phyloP scores from a whole-genome alignment of 2,113 vertebrate genomes.

The Bos javanicus region DNA sequence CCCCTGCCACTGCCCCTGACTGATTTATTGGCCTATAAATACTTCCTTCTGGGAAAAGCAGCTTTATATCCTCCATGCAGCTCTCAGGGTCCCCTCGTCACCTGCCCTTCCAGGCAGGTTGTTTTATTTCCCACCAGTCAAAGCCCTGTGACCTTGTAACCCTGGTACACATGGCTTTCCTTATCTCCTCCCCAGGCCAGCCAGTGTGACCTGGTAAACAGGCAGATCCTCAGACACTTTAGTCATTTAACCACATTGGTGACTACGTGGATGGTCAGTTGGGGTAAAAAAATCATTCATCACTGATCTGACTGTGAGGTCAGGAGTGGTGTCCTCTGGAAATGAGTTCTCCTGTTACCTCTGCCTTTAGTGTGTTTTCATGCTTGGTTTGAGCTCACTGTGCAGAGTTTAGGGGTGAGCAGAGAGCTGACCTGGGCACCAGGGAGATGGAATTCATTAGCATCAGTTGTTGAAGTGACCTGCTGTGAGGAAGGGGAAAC shows the following conservation, averaged over 20 bases:
- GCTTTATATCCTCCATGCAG: not conserved
- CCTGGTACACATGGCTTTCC: not conserved
- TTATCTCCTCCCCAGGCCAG: not conserved
- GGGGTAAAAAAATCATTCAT: not conserved
- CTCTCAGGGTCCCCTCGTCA: not conserved
- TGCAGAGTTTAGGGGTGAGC: not conserved
- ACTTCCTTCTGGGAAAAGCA: not conserved
- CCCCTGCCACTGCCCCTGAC: not conserved
- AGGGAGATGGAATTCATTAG: no score
- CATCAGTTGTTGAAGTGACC: not conserved
- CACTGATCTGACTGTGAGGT: not conserved
- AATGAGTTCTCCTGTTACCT: accelerated
- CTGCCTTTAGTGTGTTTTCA: not conserved
- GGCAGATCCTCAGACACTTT: not conserved
- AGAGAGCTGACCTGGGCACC: not conserved
- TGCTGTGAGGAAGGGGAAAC: not conserved
- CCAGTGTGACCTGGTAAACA: not conserved
- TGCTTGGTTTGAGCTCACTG: not conserved
- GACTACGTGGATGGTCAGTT: not conserved
- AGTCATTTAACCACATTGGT: not conserved
- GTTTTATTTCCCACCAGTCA: not conserved
- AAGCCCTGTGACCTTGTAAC: not conserved
- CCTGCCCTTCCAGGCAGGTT: not conserved
- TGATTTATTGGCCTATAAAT: slow-evolving; percentile 33
- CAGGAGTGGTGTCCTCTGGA: not conserved